A percentile compares a stretch with the other conserved stretches of the same genome.
Evolutionary conservation across 2,113 vertebrate genomes (phyloP).

Genomic region (Grammomys surdaster): DNA sequence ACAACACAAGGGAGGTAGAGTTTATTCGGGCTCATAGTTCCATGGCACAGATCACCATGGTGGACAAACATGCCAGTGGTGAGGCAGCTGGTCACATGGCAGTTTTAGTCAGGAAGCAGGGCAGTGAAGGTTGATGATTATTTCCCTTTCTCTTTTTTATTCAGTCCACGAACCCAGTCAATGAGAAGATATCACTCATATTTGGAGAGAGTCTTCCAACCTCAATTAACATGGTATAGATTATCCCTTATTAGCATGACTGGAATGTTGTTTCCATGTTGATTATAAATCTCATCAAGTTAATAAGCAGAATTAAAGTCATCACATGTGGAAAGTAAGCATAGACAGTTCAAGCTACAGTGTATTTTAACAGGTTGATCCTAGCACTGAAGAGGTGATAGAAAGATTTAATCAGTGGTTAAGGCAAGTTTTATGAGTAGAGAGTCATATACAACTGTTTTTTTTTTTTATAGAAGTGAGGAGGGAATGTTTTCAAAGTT

Average conservation of each 20-base stretch:
- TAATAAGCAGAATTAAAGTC: not conserved
- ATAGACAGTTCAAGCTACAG: not conserved
- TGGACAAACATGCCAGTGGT: not conserved
- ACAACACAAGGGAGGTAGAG: not conserved
- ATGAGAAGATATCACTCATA: not conserved
- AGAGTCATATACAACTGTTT: not conserved
- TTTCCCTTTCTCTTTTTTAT: not conserved
- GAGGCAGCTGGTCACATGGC: not conserved
- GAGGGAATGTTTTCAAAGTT: not conserved
- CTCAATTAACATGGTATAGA: not conserved
- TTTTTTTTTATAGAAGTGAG: not conserved
- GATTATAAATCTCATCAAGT: not conserved
- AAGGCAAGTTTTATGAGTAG: not conserved
- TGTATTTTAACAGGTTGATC: not conserved
- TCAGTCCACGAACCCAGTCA: not conserved
- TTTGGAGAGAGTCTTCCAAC: not conserved
- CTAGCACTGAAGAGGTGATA: rapidly evolving
- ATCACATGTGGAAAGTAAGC: too few species aligned
- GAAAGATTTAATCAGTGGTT: not conserved
- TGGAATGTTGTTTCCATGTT: not conserved
- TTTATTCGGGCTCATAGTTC: not conserved
- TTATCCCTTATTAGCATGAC: not conserved
- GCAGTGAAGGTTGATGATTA: too few species aligned
- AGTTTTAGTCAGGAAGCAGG: not conserved
- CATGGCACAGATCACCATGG: not conserved